Evolutionary conservation across 2,113 vertebrate species (phyloP).

Genomic region (Podiceps cristatus): DNA sequence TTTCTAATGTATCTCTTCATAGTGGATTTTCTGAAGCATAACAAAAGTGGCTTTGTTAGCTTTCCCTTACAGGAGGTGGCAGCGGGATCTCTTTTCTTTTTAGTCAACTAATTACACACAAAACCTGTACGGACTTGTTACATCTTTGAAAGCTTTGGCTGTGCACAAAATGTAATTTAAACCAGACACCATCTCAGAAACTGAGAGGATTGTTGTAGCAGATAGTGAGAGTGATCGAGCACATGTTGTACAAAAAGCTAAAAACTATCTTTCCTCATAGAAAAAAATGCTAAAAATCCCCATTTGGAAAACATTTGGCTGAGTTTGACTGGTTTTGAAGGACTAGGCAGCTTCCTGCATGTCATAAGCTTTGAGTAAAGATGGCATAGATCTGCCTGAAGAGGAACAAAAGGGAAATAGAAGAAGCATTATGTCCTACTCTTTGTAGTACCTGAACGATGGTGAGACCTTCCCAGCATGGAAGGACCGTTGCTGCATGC

Average conservation of each 20-base stretch:
- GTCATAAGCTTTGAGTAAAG: neutral
- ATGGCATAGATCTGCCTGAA: neutral
- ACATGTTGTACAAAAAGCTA: neutral
- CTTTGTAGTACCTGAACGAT: neutral
- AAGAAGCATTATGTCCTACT: neutral
- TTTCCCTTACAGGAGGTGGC: neutral
- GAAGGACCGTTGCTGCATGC: neutral
- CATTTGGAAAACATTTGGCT: neutral
- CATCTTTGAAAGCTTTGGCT: neutral
- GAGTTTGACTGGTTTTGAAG: neutral
- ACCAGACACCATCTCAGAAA: neutral
- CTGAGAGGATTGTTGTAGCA: neutral
- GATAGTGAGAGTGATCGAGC: accelerated
- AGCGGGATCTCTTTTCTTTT: neutral
- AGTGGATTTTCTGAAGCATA: neutral
- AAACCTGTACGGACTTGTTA: neutral
- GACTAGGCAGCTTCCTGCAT: neutral
- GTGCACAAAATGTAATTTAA: neutral
- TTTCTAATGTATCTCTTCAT: neutral
- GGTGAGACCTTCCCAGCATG: neutral
- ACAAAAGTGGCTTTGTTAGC: neutral
- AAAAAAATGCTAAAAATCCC: neutral
- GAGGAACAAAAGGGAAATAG: neutral
- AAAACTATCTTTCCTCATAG: neutral
- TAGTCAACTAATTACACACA: neutral